A percentile compares a stretch with the other conserved stretches of the same genome.
phyloP scores from a whole-genome alignment of 2,888 invertebrate genomes.

The Imbricaverruca yamaguchii region DNA sequence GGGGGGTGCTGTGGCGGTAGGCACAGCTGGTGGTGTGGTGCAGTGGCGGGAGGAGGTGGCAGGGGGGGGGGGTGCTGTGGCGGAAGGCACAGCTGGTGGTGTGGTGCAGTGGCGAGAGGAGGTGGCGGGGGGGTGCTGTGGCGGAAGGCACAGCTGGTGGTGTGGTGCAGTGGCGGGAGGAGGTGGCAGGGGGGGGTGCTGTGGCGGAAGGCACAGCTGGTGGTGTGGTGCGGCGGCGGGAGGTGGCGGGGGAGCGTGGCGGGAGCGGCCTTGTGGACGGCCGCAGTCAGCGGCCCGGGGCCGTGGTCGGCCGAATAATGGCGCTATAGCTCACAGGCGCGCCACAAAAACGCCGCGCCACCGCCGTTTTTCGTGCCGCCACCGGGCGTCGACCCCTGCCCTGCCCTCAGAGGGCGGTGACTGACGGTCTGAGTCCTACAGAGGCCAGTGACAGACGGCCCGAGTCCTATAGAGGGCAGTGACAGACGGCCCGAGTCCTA shows the following conservation, averaged over 20 bases:
- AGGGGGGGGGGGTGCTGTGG: too few relatives aligned
- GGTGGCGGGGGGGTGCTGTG: not conserved
- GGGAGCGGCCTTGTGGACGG: not conserved
- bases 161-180: not conserved
- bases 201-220: too few relatives aligned
- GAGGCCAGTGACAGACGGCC: too few relatives aligned
- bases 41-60: too few relatives aligned
- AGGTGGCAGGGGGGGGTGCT: not conserved
- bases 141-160: not conserved
- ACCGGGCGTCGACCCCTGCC: not conserved
- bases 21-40: too few relatives aligned
- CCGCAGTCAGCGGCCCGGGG: not conserved
- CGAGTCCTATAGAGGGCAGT: too few relatives aligned
- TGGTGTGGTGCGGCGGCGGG: too few relatives aligned
- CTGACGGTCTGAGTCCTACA: too few relatives aligned
- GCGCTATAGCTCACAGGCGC: conserved; percentile 2
- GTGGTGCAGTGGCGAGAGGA: not conserved
- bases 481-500: too few relatives aligned
- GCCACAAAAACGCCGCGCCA: conserved; percentile 7
- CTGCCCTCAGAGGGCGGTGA: not conserved
- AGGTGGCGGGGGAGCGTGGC: too few relatives aligned
- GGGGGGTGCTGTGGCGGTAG: too few relatives aligned
- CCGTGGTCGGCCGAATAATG: not conserved
- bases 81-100: too few relatives aligned
- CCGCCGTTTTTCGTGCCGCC: not conserved